phyloP scores from a whole-genome alignment of 2,888 invertebrate species.

The Barypeithes pellucidus region DNA sequence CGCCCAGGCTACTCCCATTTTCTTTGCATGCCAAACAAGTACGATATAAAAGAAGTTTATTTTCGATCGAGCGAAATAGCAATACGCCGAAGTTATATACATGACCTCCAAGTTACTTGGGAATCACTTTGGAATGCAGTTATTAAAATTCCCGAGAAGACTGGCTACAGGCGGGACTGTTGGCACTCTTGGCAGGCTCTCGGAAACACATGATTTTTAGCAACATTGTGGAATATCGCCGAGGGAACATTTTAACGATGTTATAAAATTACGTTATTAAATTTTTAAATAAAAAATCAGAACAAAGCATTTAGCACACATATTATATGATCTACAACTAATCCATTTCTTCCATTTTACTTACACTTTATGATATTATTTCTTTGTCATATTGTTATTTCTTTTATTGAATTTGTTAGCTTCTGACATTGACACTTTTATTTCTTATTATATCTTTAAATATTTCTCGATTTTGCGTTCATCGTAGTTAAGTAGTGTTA shows the following conservation, averaged over 20 bases:
- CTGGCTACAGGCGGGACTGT: constrained; percentile 30
- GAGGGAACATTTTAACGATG: not conserved
- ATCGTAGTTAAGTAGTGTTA: too few species aligned
- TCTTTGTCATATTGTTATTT: too few species aligned
- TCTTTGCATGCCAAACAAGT: constrained; percentile 26
- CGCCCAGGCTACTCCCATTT: constrained; percentile 7
- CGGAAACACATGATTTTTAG: constrained; percentile 34
- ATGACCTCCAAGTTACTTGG: constrained; percentile 31
- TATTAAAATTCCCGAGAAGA: constrained; percentile 39
- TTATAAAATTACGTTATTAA: not conserved
- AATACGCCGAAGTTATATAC: constrained; percentile 34
- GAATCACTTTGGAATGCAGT: constrained; percentile 39
- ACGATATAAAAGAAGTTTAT: constrained; percentile 29
- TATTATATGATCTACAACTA: too few species aligned
- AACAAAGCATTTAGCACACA: too few species aligned
- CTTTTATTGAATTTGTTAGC: too few species aligned
- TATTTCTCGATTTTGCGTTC: too few species aligned
- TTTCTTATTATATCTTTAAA: too few species aligned
- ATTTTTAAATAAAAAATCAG: not conserved
- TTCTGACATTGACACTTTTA: too few species aligned
- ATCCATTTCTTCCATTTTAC: too few species aligned
- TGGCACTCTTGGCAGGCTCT: constrained; percentile 31
- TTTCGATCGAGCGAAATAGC: constrained; percentile 29
- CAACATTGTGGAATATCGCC: constrained; percentile 30
- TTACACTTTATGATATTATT: too few species aligned